Evolutionary conservation across 2,888 invertebrate species (phyloP), one percentile per base, ranked within the genome.

Genomic region (Nomada goodeniana): DNA sequence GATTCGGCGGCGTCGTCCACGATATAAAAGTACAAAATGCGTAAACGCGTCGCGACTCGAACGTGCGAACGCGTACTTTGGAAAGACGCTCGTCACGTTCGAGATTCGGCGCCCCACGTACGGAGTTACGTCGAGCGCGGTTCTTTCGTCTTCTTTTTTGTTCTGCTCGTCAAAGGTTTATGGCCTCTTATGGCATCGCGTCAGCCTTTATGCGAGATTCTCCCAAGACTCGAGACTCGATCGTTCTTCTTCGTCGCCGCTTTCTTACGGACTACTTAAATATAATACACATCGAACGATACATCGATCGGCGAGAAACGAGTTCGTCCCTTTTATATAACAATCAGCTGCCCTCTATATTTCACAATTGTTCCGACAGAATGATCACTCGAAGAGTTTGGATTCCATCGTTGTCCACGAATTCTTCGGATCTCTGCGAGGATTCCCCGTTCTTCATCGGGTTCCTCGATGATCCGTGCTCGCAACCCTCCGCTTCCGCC

Each of bases 11-110:
- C 87, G 80, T 89, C 89, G 86, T 86, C 83, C 90, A 87, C 90
- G 87, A 91, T 93, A 93, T 93, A 93, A 93, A 93, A 93, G 92
- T 93, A 93, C 92, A 93, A 93, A 93, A 93, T 92, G 89, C 91
- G 89, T 86, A 84, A 71, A 83, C 88, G 86, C 82, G 83, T 76
- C 82, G 76, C 29, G 23, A 68, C 57, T 60, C 76, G 70, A 71
- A 61, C 75, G 75, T 26, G 20, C 69, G 57, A 36, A 20, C 26
- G 57, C 23, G 26, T 13, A 15, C n/a, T 7, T 7, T 7, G 0
- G 11, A 13, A 9, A 3, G 11, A 11, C 4, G 4, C 4, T 26
- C 3, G n/a, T 11, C 36, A 1, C 78, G 72, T 52, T 72, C 67
- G 26, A 78, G 53, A 42, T 29, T 1, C 65, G 67, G 57, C 72